Evolutionary conservation across 1,140 invertebrate genomes (phyloP), one percentile per base, ranked within the genome.

Genomic region (Anastatus disparis): DNA sequence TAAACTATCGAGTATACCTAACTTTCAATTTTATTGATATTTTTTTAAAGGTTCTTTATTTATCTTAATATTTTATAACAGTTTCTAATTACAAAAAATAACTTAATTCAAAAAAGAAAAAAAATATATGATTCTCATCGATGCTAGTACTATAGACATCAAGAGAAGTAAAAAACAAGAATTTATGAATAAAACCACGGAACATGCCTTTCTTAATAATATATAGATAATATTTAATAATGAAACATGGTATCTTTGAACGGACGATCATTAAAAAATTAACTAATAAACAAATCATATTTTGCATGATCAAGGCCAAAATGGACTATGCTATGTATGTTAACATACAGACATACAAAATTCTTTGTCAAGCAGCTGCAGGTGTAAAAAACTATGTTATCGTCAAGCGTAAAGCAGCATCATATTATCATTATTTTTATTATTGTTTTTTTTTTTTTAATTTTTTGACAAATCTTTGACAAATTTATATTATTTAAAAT

Each of bases 331-430:
- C 50, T 35, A 63, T 56, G 68, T 65, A 65, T 59, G 27, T 71
- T 27, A 15, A 59, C 56, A 52, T 70, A 56, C 27, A 65, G 26
- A 71, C 15, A 58, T 59, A 71, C 42, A 50, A 38, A n/a, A n/a
- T n/a, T n/a, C 24, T 71, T 71, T 71, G 40, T 61, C 55, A 66
- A 64, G 69, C 53, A 64, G 53, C 61, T 65, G 42, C 69, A 71
- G 38, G 61, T 70, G 24, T 35, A 35, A 48, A 46, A 70, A 46
- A 56, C 27, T 70, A 64, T 64, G 12, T 52, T 46, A 46, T 64
- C 10, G 38, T 46, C 15, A 71, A 64, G 40, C 61, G 24, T 48
- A 13, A 64, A 56, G 44, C 40, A 58, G 55, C 48, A 40, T 64
- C 38, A 35, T 35, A 38, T 71, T 63, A 26, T 55, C 35, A 48